A percentile compares a stretch with the other conserved stretches of the same genome.
phyloP scores from a whole-genome alignment of 1,140 invertebrate species.

The Papilio polyxenes region DNA sequence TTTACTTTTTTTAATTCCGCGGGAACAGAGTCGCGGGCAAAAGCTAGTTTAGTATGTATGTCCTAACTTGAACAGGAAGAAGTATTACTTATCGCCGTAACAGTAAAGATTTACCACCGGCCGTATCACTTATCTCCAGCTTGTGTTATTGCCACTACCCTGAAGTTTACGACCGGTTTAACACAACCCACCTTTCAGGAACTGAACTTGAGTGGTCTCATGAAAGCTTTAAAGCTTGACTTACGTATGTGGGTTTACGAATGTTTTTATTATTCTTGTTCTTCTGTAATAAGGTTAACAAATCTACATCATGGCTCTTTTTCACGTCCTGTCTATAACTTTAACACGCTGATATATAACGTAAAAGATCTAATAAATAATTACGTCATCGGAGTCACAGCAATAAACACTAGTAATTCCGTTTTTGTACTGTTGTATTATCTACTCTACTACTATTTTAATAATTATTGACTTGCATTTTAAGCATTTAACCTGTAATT shows the following conservation, averaged over 20 bases:
- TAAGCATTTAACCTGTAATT: too few species aligned
- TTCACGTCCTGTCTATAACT: not conserved
- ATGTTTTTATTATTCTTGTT: not conserved
- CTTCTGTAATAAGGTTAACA: not conserved
- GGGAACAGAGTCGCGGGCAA: too few species aligned
- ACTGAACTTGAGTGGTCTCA: constrained; percentile 12
- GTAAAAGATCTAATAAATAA: too few species aligned
- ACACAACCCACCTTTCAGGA: constrained; percentile 9
- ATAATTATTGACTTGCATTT: too few species aligned
- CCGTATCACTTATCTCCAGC: not conserved
- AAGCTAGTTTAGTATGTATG: too few species aligned
- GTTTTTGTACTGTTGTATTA: too few species aligned
- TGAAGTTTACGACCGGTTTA: constrained; percentile 1
- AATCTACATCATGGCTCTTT: not conserved
- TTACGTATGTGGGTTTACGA: not conserved
- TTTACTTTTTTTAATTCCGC: too few species aligned
- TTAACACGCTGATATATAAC: too few species aligned
- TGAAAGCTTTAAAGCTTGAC: not conserved
- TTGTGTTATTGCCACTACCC: not conserved
- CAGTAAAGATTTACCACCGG: not conserved
- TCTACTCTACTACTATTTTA: too few species aligned
- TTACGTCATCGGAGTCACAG: too few species aligned
- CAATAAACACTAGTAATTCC: too few species aligned
- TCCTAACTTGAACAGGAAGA: not conserved
- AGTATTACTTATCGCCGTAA: not conserved